Percentiles rank a stretch among this genome's conserved stretches.
These are phyloP conservation scores for Caenorhabditis imperialis DNA, from an alignment of 2,888 invertebrate species.

Conservation along the genomic window DNA sequence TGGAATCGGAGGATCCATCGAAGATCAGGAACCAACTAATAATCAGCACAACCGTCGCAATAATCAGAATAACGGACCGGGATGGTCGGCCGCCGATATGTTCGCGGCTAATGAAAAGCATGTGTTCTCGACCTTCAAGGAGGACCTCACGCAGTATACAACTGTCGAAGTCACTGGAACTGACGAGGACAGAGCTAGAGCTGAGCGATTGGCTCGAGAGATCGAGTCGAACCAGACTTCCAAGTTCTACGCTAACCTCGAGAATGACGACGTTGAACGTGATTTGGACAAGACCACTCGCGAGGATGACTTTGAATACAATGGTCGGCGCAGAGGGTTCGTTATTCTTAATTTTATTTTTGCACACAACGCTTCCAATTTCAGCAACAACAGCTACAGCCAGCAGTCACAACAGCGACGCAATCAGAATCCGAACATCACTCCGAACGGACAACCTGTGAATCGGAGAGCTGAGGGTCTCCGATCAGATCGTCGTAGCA, in stretches of 20 bases:
- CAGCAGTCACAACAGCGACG: constrained; percentile 32
- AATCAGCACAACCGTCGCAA: constrained; percentile 17
- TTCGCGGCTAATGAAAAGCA: constrained; percentile 93
- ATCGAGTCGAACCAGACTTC: constrained; percentile 90
- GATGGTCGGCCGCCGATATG: constrained; percentile 98
- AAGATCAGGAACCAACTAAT: constrained; percentile 22
- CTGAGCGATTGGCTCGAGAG: constrained; percentile 91
- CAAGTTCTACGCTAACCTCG: constrained; percentile 87
- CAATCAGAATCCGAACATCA: constrained; percentile 35
- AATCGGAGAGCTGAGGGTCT: constrained; percentile 59
- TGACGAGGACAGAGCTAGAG: constrained; percentile 90
- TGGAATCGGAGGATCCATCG: constrained; percentile 32
- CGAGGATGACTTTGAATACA: constrained; percentile 52
- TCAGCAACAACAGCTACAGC: constrained; percentile 22
- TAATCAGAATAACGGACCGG: constrained; percentile 79
- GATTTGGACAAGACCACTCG: constrained; percentile 70
- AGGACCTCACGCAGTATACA: constrained; percentile 92
- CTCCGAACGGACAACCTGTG: constrained; percentile 36
- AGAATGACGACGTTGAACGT: constrained; percentile 84
- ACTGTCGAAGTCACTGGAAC: constrained; percentile 86
- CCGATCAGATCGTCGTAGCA: constrained; percentile 47
- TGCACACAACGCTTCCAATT: too few species aligned
- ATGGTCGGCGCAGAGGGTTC: constrained; percentile 32
- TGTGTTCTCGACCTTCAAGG: constrained; percentile 92
- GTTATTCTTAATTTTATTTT: too few species aligned